Evolutionary conservation across 2,797 vertebrate species (phyloP).

Genomic region (Telmatherina bonti): DNA sequence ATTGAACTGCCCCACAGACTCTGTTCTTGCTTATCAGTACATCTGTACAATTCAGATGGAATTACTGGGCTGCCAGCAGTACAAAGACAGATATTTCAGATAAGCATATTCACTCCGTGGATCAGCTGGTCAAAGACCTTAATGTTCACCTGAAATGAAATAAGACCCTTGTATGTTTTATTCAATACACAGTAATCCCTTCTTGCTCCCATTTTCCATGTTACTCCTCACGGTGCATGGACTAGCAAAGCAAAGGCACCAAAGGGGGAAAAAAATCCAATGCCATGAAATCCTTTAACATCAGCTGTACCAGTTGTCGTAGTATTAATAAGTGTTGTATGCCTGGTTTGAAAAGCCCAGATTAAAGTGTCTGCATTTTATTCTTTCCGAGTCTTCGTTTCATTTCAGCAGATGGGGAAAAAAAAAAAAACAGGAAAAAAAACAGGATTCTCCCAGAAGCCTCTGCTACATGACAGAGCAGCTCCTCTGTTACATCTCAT

Average conservation of each 20-base stretch:
- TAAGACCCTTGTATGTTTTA: constrained; percentile 50
- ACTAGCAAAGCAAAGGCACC: constrained; percentile 54
- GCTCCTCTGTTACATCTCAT: constrained; percentile 73
- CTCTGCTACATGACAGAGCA: constrained; percentile 69
- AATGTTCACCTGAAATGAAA: constrained; percentile 51
- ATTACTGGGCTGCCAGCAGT: neutral
- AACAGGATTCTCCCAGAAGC: constrained; percentile 66
- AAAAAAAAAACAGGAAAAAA: constrained; percentile 23
- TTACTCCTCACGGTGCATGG: constrained; percentile 35
- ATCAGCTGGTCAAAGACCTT: constrained; percentile 53
- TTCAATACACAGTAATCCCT: constrained; percentile 52
- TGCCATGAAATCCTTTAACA: constrained; percentile 73
- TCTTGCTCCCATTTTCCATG: constrained; percentile 52
- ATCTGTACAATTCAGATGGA: too few relatives aligned
- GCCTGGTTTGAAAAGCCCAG: constrained; percentile 68
- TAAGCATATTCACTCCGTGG: constrained; percentile 37
- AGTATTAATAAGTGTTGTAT: constrained; percentile 73
- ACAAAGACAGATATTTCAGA: constrained; percentile 38
- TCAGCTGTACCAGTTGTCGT: constrained; percentile 67
- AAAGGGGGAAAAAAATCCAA: constrained; percentile 40
- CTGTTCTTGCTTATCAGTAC: too few relatives aligned
- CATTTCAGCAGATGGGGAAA: constrained; percentile 48
- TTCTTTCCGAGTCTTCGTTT: constrained; percentile 42
- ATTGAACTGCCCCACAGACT: too few relatives aligned
- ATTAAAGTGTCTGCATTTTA: constrained; percentile 63